Conservation (phyloP, 64 coral and sea anemone genomes). For the Stichodactyla mertensii region DNA sequence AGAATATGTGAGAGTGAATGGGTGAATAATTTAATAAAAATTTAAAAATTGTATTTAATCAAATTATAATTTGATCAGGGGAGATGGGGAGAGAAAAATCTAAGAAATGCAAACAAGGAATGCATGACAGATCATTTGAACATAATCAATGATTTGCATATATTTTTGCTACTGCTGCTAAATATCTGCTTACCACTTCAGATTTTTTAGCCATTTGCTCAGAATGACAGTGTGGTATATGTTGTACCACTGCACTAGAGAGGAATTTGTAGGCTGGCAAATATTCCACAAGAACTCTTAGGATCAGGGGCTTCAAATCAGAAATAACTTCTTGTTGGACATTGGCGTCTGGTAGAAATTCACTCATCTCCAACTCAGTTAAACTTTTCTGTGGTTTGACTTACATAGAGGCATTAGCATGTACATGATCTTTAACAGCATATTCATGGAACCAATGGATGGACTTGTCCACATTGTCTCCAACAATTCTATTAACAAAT, state of each 20-base stretch:
- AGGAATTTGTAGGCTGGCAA: constrained; percentile 17
- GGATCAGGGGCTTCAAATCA: constrained; percentile 18
- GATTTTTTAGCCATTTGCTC: constrained; percentile 43
- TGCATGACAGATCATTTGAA: too few relatives aligned
- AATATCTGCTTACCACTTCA: constrained; percentile 35
- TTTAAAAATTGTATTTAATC: too few relatives aligned
- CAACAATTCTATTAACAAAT: not conserved
- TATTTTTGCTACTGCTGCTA: too few relatives aligned
- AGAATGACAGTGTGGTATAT: constrained; percentile 37
- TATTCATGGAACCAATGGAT: constrained; percentile 54
- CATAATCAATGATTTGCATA: too few relatives aligned
- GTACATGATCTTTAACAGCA: constrained; percentile 34
- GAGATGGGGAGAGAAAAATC: too few relatives aligned
- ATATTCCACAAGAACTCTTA: constrained; percentile 31
- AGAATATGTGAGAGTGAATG: too few relatives aligned
- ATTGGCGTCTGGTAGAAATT: constrained; percentile 33
- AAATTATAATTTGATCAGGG: too few relatives aligned
- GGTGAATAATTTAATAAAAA: too few relatives aligned
- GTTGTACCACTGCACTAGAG: constrained; percentile 8
- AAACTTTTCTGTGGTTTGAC: constrained; percentile 32
- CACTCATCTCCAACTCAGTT: constrained; percentile 30
- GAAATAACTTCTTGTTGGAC: constrained; percentile 38
- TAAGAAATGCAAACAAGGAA: too few relatives aligned
- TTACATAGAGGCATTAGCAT: not conserved
- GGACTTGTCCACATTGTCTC: too few relatives aligned